Base-by-base conservation (phyloP, 2,113 vertebrate species). In the Symphodus melops region DNA sequence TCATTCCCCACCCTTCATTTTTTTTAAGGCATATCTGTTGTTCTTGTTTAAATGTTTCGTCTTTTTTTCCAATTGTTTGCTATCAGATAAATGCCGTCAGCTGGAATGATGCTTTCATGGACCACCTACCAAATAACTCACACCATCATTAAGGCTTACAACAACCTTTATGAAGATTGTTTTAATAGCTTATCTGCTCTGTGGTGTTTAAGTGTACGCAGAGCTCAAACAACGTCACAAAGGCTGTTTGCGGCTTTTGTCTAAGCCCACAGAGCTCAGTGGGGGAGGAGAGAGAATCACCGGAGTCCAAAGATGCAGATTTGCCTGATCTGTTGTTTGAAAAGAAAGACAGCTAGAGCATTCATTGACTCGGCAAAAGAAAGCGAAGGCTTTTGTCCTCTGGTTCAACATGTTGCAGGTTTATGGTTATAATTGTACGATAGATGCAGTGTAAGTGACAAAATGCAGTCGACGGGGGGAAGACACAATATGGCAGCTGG, bases 41-140 rank as follows among this genome's bases (percentile, higher is more conserved):
- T 36, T 9, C 13, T 20, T 4, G 0, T 23, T 66, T 63, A 77
- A 58, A 83, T 82, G 79, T 75, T 78, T 72, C 23, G 63, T 72
- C 56, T 82, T 70, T 77, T 51, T 52, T 77, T 51, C 48, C 9
- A 72, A 86, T 67, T 78, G 41, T 77, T 72, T 61, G 69, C 72
- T 62, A 79, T 62, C 79, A 78, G 64, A 90, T 68, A 42, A 75
- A 83, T 61, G 67, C 63, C 39, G 46, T 68, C 83, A 33, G 57
- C 56, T 10, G 77, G 48, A 87, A 72, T 72, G 33, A 52, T 72
- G 4, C 72, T 81, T 82, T 89, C 84, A 81, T 78, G 78, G 82
- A 65, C 84, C 61, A 52, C 72, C 85, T 88, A 65, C 81, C 72
- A 82, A 86, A 86, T 85, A 79, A 85, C 86, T 77, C 79, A 73